phyloP scores from a whole-genome alignment of 2,113 vertebrate genomes.

The Forbesichthys agassizii region DNA sequence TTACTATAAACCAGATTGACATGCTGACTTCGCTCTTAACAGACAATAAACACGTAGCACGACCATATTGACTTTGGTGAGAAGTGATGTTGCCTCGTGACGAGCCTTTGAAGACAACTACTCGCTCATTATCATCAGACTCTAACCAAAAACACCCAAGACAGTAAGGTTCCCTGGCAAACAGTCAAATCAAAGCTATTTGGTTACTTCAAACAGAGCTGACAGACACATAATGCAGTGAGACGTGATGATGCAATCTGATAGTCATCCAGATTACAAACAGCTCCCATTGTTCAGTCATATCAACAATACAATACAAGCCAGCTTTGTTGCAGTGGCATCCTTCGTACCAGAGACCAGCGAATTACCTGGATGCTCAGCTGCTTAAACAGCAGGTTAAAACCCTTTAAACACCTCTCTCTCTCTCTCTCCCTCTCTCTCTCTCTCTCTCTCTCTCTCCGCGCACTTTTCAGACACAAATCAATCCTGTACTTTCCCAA shows the following conservation, averaged over 20 bases:
- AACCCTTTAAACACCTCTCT: neutral
- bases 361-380: no score
- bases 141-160: neutral
- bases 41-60: neutral
- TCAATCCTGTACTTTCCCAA: no score
- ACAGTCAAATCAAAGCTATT: constrained; percentile 2
- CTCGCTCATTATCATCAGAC: neutral
- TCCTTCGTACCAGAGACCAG: no score
- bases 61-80: no score
- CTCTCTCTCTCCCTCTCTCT: neutral
- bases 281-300: constrained; percentile 9
- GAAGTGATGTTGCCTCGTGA: no score
- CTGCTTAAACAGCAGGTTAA: neutral
- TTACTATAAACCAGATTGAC: neutral
- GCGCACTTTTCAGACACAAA: neutral
- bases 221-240: constrained; percentile 1
- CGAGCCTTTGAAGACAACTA: no score
- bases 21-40: neutral
- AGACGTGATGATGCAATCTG: constrained; percentile 3
- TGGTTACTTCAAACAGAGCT: constrained; percentile 6
- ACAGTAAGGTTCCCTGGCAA: neutral
- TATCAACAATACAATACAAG: constrained; percentile 9
- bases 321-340: neutral
- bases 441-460: neutral
- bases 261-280: constrained; percentile 12